Evolutionary conservation across 2,113 vertebrate genomes (phyloP), one percentile per base, ranked within the genome.

Genomic region (Scomber colias): DNA sequence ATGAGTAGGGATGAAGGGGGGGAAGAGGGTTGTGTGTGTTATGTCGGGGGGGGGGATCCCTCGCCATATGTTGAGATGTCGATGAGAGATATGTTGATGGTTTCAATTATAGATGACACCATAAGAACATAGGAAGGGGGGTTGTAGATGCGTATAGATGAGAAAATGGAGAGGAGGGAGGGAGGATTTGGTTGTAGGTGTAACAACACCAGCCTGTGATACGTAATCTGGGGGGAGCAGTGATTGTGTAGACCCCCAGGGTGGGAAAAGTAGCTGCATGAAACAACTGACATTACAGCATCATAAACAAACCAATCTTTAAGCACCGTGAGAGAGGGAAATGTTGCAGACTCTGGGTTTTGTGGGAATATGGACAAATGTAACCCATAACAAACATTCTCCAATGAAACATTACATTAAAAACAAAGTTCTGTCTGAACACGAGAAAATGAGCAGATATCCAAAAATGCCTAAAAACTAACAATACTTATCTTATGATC

Each of bases 41-140:
- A 27, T 61, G 55, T 60, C 59, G 44, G 14, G 0, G 53, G 54
- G 50, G 0, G 66, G 63, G 68, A 70, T 74, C 70, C 81, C 53
- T 54, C 53, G 56, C 90, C 94, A 93, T 93, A 92, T 93, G 93
- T 85, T 90, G 82, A 77, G 69, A 75, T 60, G 90, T 90, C 66
- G 40, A 79, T 87, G 82, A 72, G 87, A 89, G 90, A 89, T 89
- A 90, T 92, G 90, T 92, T 92, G 87, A 63, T 71, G 87, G 82
- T 86, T 92, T 94, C 91, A 89, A 92, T 94, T 92, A 94, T 89
- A 75, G 77, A 88, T 89, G 89, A 86, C 21, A 19, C 30, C 81
- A 76, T 60, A 84, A 84, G 90, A 80, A 79, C 76, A 57, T 31
- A 49, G 14, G 2, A 27, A 19, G 35, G 79, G 55, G 14, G 75